Percentiles rank a stretch among this genome's conserved stretches.
phyloP scores from a whole-genome alignment of 2,797 vertebrate genomes.

The Acanthornis magna region DNA sequence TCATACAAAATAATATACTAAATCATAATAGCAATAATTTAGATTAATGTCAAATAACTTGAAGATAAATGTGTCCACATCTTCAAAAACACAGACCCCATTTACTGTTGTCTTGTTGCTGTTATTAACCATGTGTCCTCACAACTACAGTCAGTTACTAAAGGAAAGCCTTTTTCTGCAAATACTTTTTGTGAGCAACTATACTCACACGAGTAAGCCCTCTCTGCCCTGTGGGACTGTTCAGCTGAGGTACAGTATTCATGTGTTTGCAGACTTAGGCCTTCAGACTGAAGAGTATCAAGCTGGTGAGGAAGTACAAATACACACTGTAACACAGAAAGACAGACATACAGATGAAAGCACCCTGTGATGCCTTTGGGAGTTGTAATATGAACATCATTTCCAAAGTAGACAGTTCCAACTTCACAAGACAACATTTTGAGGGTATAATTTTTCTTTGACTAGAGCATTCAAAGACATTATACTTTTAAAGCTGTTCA shows the following conservation, averaged over 20 bases:
- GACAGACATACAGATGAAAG: neutral
- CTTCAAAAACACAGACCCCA: constrained; percentile 5
- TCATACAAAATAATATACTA: constrained; percentile 66
- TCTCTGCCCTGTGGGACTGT: neutral
- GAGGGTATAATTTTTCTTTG: neutral
- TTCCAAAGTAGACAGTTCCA: constrained; percentile 9
- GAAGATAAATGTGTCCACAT: constrained; percentile 51
- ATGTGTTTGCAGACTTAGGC: neutral
- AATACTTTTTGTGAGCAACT: neutral
- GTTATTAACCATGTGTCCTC: constrained; percentile 46
- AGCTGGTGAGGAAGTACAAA: constrained; percentile 22
- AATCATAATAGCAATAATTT: constrained; percentile 73
- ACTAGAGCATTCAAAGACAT: constrained; percentile 11
- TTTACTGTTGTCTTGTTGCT: constrained; percentile 9
- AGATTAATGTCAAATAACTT: constrained; percentile 63
- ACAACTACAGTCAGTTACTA: neutral
- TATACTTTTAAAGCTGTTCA: constrained; percentile 35
- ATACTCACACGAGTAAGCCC: neutral
- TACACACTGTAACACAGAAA: neutral
- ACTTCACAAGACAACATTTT: constrained; percentile 14
- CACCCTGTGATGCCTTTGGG: neutral
- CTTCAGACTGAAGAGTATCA: neutral
- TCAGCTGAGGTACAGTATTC: neutral
- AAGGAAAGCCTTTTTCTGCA: constrained; percentile 34
- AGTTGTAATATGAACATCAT: neutral